Conservation (phyloP, 1,140 invertebrate genomes). For the Daktulosphaira vitifoliae region DNA sequence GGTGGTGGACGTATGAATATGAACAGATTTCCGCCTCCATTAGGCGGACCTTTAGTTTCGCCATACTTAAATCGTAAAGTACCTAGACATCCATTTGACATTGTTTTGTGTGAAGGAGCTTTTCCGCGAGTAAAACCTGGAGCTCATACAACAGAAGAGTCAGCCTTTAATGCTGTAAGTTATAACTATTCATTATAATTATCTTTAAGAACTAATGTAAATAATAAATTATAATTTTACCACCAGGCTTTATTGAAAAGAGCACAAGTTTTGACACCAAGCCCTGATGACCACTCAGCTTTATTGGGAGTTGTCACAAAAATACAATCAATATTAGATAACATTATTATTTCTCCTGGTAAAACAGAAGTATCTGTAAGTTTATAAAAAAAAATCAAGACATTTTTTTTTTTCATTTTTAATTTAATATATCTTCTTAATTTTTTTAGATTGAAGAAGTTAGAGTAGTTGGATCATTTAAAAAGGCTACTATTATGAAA, state of each 20-base stretch:
- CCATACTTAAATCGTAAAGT: conserved; percentile 13
- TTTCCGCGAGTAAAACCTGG: conserved; percentile 77
- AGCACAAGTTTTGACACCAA: conserved; percentile 81
- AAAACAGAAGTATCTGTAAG: conserved; percentile 92
- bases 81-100: conserved; percentile 75
- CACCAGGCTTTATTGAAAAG: conserved; percentile 75
- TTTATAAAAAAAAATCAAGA: conserved; percentile 40
- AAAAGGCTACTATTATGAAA: conserved; percentile 95
- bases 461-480: conserved; percentile 91
- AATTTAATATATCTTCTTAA: conserved; percentile 2
- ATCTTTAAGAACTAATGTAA: background rate
- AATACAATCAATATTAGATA: conserved; percentile 84
- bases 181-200: background rate
- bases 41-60: conserved; percentile 63
- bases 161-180: conserved; percentile 24
- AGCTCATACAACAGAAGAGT: conserved; percentile 51
- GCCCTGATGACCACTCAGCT: conserved; percentile 77
- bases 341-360: conserved; percentile 83
- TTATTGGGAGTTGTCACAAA: conserved; percentile 89
- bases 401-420: background rate
- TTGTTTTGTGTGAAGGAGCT: conserved; percentile 74
- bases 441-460: conserved; percentile 84
- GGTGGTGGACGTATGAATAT: conserved; percentile 46
- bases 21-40: conserved; percentile 37
- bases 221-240: conserved; percentile 53